Base-by-base conservation (phyloP, 2,888 invertebrate species). In the Plutella xylostella region DNA sequence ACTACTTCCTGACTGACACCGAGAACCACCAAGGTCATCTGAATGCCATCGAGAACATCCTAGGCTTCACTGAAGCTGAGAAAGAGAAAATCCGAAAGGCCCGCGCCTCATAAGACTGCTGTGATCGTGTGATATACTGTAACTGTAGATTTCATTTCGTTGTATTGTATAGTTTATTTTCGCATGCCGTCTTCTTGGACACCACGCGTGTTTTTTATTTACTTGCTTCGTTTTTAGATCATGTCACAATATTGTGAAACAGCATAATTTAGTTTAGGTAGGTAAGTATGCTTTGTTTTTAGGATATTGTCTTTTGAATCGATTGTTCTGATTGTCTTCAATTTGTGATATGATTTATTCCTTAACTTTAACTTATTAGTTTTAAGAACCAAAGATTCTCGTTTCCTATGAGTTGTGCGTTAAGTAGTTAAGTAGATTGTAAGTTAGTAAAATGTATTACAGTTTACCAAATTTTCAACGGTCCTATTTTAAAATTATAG, bases 11-110 rank as follows among this genome's bases (percentile, higher is more conserved):
- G 47, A 93, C 95, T 2, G 95, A 96, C 67, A 91, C 90, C 56
- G 94, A 96, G 68, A 94, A 95, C 65, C 91, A 92, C 45, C 92
- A 92, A 58, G 93, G 94, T 14, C 96, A 96, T 68, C 85, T 96
- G 48, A 90, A 89, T 61, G 96, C 95, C 43, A 96, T 96, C 54
- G 93, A 96, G 73, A 96, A 94, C 70, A 96, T 96, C 61, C 86
- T 96, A 57, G 94, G 94, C 47, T 95, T 93, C 69, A 90, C 90
- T n/a, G 90, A 92, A 46, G 86, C 86, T 43, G 94, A 94, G 70
- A 92, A 92, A 71, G 86, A 86, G 55, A 92, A 90, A 64, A 94
- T 95, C 67, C 90, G 90, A 58, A 91, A 89, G 59, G 90, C 90
- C 52, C 85, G 89, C 62, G 56, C 84, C 53, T 73, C 74, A 50